phyloP scores from a whole-genome alignment of 2,888 invertebrate genomes.

The Metallyticus violacea region DNA sequence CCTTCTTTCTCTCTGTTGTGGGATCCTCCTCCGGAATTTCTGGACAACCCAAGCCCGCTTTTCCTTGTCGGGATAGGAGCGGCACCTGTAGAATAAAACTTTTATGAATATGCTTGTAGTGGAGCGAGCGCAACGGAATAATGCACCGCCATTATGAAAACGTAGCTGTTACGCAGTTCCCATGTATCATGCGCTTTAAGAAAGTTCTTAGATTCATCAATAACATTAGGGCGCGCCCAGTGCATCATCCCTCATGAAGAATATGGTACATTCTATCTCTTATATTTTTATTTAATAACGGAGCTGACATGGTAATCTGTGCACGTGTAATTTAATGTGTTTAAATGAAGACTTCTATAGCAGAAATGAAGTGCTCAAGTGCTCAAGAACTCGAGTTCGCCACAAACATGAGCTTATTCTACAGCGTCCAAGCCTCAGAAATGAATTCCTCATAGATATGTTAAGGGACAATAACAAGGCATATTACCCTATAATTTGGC shows the following conservation, averaged over 20 bases:
- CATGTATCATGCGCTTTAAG: not conserved
- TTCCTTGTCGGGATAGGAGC: conserved; percentile 58
- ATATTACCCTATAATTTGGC: too few relatives aligned
- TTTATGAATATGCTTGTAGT: not conserved
- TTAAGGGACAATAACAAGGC: too few relatives aligned
- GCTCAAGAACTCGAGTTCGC: too few relatives aligned
- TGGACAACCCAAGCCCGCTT: conserved; percentile 56
- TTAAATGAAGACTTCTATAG: too few relatives aligned
- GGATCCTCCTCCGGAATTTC: not conserved
- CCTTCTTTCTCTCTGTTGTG: conserved; percentile 17
- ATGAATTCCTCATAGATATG: too few relatives aligned
- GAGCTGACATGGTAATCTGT: too few relatives aligned
- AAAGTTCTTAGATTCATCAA: not conserved
- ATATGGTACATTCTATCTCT: not conserved
- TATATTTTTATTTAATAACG: too few relatives aligned
- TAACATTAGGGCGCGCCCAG: not conserved
- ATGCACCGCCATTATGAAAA: not conserved
- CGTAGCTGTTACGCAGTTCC: not conserved
- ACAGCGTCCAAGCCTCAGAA: too few relatives aligned
- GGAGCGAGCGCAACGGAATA: not conserved
- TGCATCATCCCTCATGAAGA: not conserved
- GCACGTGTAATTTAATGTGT: too few relatives aligned
- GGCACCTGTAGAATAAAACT: conserved; percentile 54
- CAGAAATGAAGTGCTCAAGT: too few relatives aligned
- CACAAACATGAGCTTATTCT: too few relatives aligned